Evolutionary conservation across 2,113 vertebrate species (phyloP), one percentile per base, ranked within the genome.

Genomic region (Cinclus cinclus): DNA sequence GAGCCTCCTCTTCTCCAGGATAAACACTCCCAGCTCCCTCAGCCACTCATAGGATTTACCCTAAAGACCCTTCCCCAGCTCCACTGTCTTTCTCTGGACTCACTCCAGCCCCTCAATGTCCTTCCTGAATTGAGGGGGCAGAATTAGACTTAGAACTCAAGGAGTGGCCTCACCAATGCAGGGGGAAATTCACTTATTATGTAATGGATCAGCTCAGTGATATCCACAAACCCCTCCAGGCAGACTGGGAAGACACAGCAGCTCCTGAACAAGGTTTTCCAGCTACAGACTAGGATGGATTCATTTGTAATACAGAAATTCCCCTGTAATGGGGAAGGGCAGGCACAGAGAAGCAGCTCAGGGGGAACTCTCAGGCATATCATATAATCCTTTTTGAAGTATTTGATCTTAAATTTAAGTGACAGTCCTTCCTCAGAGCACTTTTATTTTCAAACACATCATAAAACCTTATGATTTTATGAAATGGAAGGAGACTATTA

Each of bases 381-480:
- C 17, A 35, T 33, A 87, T 49, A 82, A 95, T 76, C 77, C 81
- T 89, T 89, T 94, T 23, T 87, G 81, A 89, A 95, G 89, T 82
- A 82, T 44, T 56, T 84, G 87, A 87, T 89, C 83, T 92, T 78
- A 87, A 87, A 91, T 95, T 82, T 87, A 89, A 96, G 88, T 50
- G 78, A 77, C 67, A 89, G 78, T 58, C 53, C 81, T 92, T 95
- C 90, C 84, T 92, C 49, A 59, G 50, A 87, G 93, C 50, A 74
- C 64, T 92, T 94, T 94, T 80, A 89, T 85, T 94, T 95, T 90
- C 92, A 96, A 94, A 88, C 33, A 83, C 22, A 65, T 65, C 55
- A 47, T 87, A 91, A 95, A 96, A 67, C 21, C 62, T 80, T 65
- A 80, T 8, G 81, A 80, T 75, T 94, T 74, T 46, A 31, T 50